Percentiles rank a stretch among this genome's conserved stretches.
Evolutionary conservation across 2,797 vertebrate species (phyloP).

Genomic region (Pseudochromis fuscus): DNA sequence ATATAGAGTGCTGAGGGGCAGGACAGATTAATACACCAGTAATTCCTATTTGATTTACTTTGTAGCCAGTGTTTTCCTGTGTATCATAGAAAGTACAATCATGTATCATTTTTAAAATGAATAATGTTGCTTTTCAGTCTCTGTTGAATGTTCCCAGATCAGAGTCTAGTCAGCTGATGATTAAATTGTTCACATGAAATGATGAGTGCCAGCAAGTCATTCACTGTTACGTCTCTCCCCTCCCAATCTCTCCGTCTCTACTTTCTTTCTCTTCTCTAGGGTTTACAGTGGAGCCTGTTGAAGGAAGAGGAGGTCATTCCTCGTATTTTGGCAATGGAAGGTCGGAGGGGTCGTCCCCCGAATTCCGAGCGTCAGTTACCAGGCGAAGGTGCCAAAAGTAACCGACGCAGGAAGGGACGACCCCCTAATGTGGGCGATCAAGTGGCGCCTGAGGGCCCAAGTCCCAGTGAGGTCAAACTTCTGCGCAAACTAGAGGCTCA

Average conservation of each 20-base stretch:
- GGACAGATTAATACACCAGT: slow-evolving; percentile 10
- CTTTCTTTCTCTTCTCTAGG: slow-evolving; percentile 79
- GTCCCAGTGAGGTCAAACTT: slow-evolving; percentile 92
- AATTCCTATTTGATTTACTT: slow-evolving; percentile 17
- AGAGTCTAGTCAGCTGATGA: slow-evolving; percentile 29
- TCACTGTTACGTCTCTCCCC: slow-evolving; percentile 21
- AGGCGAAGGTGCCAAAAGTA: slow-evolving; percentile 84
- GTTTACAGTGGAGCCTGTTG: slow-evolving; percentile 97
- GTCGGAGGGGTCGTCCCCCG: slow-evolving; percentile 91
- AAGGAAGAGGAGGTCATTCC: slow-evolving; percentile 96
- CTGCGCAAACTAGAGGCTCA: slow-evolving; percentile 97
- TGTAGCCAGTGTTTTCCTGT: slow-evolving; percentile 19
- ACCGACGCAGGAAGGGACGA: slow-evolving; percentile 92
- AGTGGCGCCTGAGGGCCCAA: slow-evolving; percentile 86
- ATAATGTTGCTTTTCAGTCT: not conserved
- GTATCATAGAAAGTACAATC: slow-evolving; percentile 4
- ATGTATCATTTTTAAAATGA: not conserved
- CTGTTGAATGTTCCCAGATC: slow-evolving; percentile 21
- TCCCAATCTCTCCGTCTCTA: slow-evolving; percentile 32
- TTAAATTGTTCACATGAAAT: slow-evolving; percentile 42
- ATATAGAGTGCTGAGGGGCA: slow-evolving; percentile 41
- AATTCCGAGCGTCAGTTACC: slow-evolving; percentile 88
- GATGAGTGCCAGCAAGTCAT: slow-evolving; percentile 20
- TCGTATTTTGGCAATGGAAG: slow-evolving; percentile 95
- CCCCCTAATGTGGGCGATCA: slow-evolving; percentile 92